A percentile compares a stretch with the other conserved stretches of the same genome.
phyloP scores from a whole-genome alignment of 2,888 invertebrate genomes.

The Glyphotaelius pellucidus region DNA sequence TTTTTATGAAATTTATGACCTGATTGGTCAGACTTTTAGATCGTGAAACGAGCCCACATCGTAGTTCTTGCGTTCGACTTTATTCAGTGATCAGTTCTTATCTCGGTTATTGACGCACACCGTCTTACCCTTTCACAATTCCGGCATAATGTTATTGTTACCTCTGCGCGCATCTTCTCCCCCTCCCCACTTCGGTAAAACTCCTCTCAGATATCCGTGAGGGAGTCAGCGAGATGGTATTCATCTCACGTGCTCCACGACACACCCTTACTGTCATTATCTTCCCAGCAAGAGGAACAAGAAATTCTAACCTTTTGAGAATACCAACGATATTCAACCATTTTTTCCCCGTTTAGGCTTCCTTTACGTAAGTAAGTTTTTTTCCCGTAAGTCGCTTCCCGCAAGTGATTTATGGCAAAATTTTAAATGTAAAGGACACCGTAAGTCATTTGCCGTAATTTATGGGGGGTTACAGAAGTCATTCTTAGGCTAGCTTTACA shows the following conservation, averaged over 20 bases:
- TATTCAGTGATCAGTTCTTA: background rate
- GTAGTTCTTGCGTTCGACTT: no score
- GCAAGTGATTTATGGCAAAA: no score
- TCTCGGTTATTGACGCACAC: background rate
- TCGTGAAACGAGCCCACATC: no score
- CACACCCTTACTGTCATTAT: conserved; percentile 7
- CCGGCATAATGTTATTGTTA: background rate
- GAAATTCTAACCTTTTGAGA: background rate
- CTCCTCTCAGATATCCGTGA: background rate
- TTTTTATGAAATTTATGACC: no score
- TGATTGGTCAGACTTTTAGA: no score
- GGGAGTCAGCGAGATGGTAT: background rate
- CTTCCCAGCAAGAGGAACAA: background rate
- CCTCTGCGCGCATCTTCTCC: background rate
- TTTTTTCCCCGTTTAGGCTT: no score
- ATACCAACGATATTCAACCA: background rate
- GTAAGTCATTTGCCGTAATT: no score
- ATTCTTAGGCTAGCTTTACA: no score
- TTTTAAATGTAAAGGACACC: no score
- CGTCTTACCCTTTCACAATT: background rate
- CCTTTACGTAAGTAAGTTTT: no score
- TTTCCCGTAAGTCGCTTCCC: no score
- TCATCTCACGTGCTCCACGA: conserved; percentile 9
- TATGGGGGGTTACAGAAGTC: no score
- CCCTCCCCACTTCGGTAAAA: background rate